Percentiles rank a stretch among this genome's conserved stretches.
These are phyloP conservation scores for Hoplias malabaricus DNA, from an alignment of 2,113 vertebrate genomes.

Conservation along the genomic window DNA sequence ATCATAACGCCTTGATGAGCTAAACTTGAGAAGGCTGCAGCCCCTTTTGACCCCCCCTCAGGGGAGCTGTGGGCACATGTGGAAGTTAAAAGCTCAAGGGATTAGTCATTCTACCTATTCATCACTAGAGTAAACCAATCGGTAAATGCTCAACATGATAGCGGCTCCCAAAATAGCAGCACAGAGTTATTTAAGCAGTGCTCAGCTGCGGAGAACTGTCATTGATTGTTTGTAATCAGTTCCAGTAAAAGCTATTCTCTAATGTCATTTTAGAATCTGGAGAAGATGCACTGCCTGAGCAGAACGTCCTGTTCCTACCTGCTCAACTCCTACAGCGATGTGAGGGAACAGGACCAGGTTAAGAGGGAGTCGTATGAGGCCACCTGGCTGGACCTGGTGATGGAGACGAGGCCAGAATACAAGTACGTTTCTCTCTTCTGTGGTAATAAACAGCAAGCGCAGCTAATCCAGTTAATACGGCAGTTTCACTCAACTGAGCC, in stretches of 20 bases:
- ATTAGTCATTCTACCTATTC: conserved; percentile 38
- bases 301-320: conserved; percentile 59
- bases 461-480: too few relatives aligned
- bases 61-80: not conserved
- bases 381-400: conserved; percentile 67
- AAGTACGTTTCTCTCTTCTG: conserved; percentile 55
- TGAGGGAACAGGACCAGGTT: conserved; percentile 63
- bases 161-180: conserved; percentile 50
- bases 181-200: conserved; percentile 45
- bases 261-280: not conserved
- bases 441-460: too few relatives aligned
- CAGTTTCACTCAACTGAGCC: too few relatives aligned
- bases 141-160: conserved; percentile 44
- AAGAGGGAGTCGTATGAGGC: conserved; percentile 65
- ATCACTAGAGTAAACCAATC: conserved; percentile 44
- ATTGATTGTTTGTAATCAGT: conserved; percentile 23
- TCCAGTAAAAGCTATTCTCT: not conserved
- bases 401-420: conserved; percentile 67
- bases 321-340: conserved; percentile 66
- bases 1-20: not conserved
- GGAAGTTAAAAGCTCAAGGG: conserved; percentile 1
- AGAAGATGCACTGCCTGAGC: conserved; percentile 66
- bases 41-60: not conserved
- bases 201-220: not conserved
- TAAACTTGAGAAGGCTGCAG: too few relatives aligned